Conservation (phyloP, 2,113 vertebrate species). For the Chlorodrepanis virens region DNA sequence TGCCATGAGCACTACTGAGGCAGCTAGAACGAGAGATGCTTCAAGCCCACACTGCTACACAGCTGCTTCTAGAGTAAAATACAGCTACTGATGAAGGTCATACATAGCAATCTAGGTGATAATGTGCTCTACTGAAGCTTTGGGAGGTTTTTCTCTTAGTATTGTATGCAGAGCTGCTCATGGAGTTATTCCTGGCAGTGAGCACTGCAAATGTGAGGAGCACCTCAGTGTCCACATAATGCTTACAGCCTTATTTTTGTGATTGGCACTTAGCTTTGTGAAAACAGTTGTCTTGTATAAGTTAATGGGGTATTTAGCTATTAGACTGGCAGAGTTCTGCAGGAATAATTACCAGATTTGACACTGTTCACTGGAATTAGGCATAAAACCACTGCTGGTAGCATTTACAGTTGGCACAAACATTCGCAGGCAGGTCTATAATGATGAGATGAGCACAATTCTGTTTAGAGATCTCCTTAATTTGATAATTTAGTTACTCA, state of each 20-base stretch:
- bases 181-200: background rate
- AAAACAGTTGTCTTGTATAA: background rate
- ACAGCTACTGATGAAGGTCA: background rate
- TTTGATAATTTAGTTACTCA: background rate
- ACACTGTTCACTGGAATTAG: conserved; percentile 10
- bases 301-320: background rate
- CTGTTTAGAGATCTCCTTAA: background rate
- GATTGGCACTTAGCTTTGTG: background rate
- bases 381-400: conserved; percentile 10
- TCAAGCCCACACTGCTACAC: background rate
- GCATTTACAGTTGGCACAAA: background rate
- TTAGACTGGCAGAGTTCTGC: background rate
- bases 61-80: background rate
- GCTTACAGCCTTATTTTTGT: background rate
- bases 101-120: background rate
- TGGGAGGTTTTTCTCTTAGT: background rate
- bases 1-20: background rate
- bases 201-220: background rate
- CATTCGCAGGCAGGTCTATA: background rate
- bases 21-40: background rate
- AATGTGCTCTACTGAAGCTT: background rate
- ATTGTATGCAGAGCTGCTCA: background rate
- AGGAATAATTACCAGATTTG: conserved; percentile 16
- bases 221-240: background rate
- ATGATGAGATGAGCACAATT: background rate